phyloP scores from a whole-genome alignment of 2,888 invertebrate genomes.

The Abrostola triplasia region DNA sequence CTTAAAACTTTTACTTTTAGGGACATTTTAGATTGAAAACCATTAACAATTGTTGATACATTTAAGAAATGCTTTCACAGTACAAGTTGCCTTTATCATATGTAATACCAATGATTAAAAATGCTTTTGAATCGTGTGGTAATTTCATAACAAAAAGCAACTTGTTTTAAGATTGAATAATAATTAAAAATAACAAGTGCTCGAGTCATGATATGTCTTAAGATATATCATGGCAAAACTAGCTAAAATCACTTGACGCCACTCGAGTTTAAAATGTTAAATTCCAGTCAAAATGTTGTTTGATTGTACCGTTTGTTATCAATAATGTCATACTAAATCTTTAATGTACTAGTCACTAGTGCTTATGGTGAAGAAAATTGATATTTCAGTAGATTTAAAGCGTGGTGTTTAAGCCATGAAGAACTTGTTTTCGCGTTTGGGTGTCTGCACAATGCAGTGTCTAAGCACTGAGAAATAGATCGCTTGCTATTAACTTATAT shows the following conservation, averaged over 20 bases:
- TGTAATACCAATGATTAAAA: background rate
- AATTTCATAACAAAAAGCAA: slow-evolving; percentile 35
- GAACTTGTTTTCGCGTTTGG: slow-evolving; percentile 8
- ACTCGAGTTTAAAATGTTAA: slow-evolving; percentile 60
- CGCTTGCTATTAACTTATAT: slow-evolving; percentile 10
- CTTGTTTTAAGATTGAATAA: slow-evolving; percentile 30
- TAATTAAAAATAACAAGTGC: slow-evolving; percentile 45
- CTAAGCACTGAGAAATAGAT: slow-evolving; percentile 6
- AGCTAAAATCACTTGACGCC: slow-evolving; percentile 63
- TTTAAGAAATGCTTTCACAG: slow-evolving; percentile 41
- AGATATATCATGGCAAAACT: slow-evolving; percentile 48
- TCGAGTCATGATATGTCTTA: slow-evolving; percentile 37
- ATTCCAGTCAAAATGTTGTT: slow-evolving; percentile 53
- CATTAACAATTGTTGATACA: background rate
- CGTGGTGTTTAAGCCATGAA: background rate
- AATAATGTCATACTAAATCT: no score
- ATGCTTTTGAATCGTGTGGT: no score
- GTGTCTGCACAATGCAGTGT: slow-evolving; percentile 11
- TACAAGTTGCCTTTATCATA: slow-evolving; percentile 39
- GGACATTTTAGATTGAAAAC: background rate
- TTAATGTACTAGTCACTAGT: no score
- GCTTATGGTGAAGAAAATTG: no score
- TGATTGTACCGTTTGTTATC: no score
- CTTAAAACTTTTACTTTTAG: slow-evolving; percentile 4
- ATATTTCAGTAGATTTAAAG: background rate